Percentiles rank a stretch among this genome's conserved stretches.
Evolutionary conservation across 2,113 vertebrate species (phyloP).

Genomic region (Xenopus laevis): DNA sequence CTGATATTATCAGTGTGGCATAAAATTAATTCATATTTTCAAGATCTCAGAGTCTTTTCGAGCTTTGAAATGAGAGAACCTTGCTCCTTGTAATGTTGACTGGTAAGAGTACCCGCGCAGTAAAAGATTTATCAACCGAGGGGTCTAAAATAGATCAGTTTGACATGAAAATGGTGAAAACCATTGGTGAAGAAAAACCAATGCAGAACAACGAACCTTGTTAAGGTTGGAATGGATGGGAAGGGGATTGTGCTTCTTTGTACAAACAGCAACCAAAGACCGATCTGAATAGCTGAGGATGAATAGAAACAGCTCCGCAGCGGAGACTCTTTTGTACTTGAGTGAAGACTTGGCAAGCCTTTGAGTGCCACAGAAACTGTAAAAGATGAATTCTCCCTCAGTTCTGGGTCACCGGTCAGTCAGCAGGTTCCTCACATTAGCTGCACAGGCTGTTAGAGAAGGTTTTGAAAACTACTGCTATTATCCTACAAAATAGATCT

Average conservation of each 20-base stretch:
- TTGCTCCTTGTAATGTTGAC: too few species aligned
- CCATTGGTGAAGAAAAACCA: slow-evolving; percentile 1
- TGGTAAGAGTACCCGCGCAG: too few species aligned
- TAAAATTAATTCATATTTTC: too few species aligned
- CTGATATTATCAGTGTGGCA: too few species aligned
- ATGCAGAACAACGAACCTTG: slow-evolving; percentile 10
- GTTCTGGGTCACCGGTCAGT: slow-evolving; percentile 30
- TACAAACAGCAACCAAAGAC: slow-evolving; percentile 10
- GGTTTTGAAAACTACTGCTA: background rate
- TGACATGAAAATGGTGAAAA: too few species aligned
- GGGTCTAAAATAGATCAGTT: too few species aligned
- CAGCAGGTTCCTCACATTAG: background rate
- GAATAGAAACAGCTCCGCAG: slow-evolving; percentile 30
- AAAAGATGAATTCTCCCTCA: slow-evolving; percentile 28
- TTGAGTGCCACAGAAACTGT: background rate
- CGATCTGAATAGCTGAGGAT: slow-evolving; percentile 19
- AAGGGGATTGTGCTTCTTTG: slow-evolving; percentile 23
- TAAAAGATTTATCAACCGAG: too few species aligned
- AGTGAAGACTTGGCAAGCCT: slow-evolving; percentile 20
- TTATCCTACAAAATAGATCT: too few species aligned
- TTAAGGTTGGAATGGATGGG: slow-evolving; percentile 20
- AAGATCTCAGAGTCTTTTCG: too few species aligned
- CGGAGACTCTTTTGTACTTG: slow-evolving; percentile 29
- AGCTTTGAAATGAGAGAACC: too few species aligned
- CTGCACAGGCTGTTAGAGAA: background rate